phyloP scores from a whole-genome alignment of 2,797 vertebrate species.

The Centroberyx gerrardi region DNA sequence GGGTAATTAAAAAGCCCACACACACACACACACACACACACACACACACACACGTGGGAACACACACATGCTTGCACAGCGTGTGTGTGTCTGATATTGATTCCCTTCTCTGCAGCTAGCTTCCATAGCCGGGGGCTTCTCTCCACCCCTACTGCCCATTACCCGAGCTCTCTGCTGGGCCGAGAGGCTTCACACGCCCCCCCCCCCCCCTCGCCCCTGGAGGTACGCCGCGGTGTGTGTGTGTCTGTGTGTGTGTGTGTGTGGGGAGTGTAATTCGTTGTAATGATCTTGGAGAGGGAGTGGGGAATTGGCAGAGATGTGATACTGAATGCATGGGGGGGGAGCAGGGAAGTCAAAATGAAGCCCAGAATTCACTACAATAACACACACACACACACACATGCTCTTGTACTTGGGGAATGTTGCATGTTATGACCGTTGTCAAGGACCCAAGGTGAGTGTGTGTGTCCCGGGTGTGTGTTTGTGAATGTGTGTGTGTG shows the following conservation, averaged over 20 bases:
- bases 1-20: slow-evolving; percentile 42
- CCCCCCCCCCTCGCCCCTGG: neutral
- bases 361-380: slow-evolving; percentile 4
- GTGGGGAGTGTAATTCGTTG: slow-evolving; percentile 19
- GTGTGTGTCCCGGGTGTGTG: neutral
- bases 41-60: slow-evolving; percentile 21
- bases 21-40: slow-evolving; percentile 10
- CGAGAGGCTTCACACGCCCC: slow-evolving; percentile 33
- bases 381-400: slow-evolving; percentile 1
- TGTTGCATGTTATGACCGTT: too few species aligned
- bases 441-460: too few species aligned
- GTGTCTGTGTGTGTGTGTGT: slow-evolving; percentile 24
- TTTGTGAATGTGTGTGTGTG: neutral
- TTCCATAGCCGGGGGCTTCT: slow-evolving; percentile 74
- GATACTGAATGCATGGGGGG: slow-evolving; percentile 9
- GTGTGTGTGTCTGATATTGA: slow-evolving; percentile 74
- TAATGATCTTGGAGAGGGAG: slow-evolving; percentile 25
- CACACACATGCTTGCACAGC: slow-evolving; percentile 35
- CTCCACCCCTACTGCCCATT: slow-evolving; percentile 77
- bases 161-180: slow-evolving; percentile 71
- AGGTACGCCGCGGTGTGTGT: slow-evolving; percentile 18
- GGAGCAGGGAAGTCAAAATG: slow-evolving; percentile 11
- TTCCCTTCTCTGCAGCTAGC: slow-evolving; percentile 68
- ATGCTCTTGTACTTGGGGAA: too few species aligned
- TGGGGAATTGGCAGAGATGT: slow-evolving; percentile 5